A percentile compares a stretch with the other conserved stretches of the same genome.
phyloP scores from a whole-genome alignment of 2,113 vertebrate genomes.

The Cyanistes caeruleus region DNA sequence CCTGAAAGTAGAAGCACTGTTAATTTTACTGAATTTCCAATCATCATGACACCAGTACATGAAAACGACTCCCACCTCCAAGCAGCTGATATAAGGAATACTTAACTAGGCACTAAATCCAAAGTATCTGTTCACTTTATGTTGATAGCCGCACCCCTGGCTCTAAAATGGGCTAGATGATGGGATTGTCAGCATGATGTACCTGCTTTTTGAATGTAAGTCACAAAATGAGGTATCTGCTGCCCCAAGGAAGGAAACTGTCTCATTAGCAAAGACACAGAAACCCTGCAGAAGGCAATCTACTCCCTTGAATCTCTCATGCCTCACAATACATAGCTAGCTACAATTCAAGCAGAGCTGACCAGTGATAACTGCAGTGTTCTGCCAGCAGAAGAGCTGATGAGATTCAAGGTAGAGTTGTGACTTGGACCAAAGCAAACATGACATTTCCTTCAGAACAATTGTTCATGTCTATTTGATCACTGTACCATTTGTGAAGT shows the following conservation, averaged over 20 bases:
- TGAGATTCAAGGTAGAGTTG: not conserved
- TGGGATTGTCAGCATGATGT: not conserved
- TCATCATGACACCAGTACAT: not conserved
- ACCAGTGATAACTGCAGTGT: not conserved
- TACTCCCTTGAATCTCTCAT: not conserved
- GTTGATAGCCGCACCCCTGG: not conserved
- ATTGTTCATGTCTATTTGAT: not conserved
- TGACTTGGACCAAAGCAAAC: not conserved
- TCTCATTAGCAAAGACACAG: not conserved
- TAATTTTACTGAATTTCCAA: not conserved
- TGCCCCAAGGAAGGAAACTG: not conserved
- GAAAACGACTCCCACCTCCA: not conserved
- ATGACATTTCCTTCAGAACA: not conserved
- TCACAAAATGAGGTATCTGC: not conserved
- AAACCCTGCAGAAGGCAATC: not conserved
- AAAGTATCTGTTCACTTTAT: not conserved
- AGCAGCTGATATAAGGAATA: not conserved
- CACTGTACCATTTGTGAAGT: not conserved
- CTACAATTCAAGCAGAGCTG: not conserved
- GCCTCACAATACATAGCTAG: not conserved
- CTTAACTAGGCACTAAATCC: not conserved
- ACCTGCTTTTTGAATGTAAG: rapidly evolving
- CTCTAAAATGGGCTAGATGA: not conserved
- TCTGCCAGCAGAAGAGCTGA: not conserved
- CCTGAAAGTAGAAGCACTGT: not conserved